phyloP scores from a whole-genome alignment of 2,113 vertebrate genomes.

The mouse (Mus musculus) region GRCm39 chr5:136359001-136359500 shows the following conservation, averaged over 20 bases:
- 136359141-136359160: not conserved
- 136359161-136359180: not conserved
- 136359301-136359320: not conserved
- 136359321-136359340: slow-evolving; percentile 3
- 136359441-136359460: slow-evolving; percentile 30
- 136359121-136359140: not conserved
- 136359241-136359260: not conserved
- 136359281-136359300: not conserved
- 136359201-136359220: not conserved
- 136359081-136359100: not conserved
- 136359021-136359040: not conserved
- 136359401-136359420: not conserved
- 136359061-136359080: not conserved
- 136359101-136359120: not conserved
- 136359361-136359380: not conserved
- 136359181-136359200: not conserved
- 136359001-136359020: not conserved
- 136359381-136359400: not conserved
- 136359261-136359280: not conserved
- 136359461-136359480: slow-evolving; percentile 61
- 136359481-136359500: slow-evolving; percentile 39
- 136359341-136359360: slow-evolving; percentile 40
- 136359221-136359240: not conserved
- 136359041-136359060: not conserved
- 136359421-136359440: not conserved